These are phyloP conservation scores for Lepidothrix coronata DNA, from an alignment of 2,113 vertebrate species.

Conservation along the genomic window DNA sequence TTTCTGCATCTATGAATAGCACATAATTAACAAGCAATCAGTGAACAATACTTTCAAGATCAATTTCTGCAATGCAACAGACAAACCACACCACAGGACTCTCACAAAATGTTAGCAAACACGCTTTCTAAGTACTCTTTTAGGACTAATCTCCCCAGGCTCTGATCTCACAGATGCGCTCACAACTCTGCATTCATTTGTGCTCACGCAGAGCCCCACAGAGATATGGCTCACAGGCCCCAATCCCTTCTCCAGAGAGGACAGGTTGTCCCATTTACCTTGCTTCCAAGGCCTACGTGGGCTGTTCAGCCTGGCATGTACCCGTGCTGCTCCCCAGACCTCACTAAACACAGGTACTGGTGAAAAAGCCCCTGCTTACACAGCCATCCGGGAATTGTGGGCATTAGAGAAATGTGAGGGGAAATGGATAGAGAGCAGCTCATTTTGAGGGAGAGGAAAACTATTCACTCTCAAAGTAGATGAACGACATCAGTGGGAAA, in stretches of 20 bases:
- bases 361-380: not conserved
- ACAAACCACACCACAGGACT: not conserved
- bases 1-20: not conserved
- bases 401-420: not conserved
- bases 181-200: not conserved
- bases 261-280: not conserved
- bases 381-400: rapidly evolving
- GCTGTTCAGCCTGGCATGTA: not conserved
- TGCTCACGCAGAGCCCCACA: not conserved
- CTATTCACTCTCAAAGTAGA: not conserved
- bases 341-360: rapidly evolving
- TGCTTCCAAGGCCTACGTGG: rapidly evolving
- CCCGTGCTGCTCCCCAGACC: not conserved
- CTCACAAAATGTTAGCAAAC: not conserved
- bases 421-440: not conserved
- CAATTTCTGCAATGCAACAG: not conserved
- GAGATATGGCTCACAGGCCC: not conserved
- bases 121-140: not conserved
- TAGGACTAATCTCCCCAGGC: not conserved
- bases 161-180: not conserved
- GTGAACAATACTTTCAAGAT: not conserved
- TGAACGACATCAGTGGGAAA: rapidly evolving
- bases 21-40: not conserved
- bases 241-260: not conserved
- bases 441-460: not conserved